Base-by-base conservation (phyloP, 2,888 invertebrate genomes). In the Drosophila bunnanda region DNA sequence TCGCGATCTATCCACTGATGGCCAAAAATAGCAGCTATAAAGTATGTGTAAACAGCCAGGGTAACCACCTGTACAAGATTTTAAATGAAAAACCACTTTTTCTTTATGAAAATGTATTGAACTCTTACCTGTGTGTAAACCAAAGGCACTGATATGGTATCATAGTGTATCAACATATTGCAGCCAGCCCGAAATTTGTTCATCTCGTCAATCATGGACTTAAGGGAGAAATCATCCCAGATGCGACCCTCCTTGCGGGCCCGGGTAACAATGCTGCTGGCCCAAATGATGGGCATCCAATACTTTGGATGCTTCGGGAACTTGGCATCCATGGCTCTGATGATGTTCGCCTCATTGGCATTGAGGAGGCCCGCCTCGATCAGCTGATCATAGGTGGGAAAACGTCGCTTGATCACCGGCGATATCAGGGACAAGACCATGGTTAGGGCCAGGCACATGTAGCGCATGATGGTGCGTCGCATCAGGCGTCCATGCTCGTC, bases 221-320 rank as follows among this genome's bases (percentile, higher is more conserved):
- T 97, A 0, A 98, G 96, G 0, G 98, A 97, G 90, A 97, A 97
- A 91, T 98, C 98, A 82, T 97, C 97, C 76, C 97, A 94, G 88
- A 97, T 97, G 86, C 97, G 93, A 9, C 97, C 97, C 92, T 97
- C 97, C 90, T 96, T 97, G 10, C 97, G 94, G 1, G 97, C 97
- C 70, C 97, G 93, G 0, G 97, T 97, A 70, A 97, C 96, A 82
- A 97, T 97, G 91, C 96, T 96, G 2, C 96, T 95, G 1, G 97
- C 97, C 97, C 97, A 97, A 25, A 97, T 96, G 74, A 97, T 96
- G 10, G 97, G 97, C 90, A 97, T 89, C 97, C 97, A 97, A 92
- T 97, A 97, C 90, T 97, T 97, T n/a, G 96, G 95, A 61, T 96
- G 96, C 76, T 96, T 95, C 0, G 97, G 97, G 90, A 96, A 97